Evolutionary conservation across 2,113 vertebrate species (phyloP).

Genomic region (Eclectus roratus): DNA sequence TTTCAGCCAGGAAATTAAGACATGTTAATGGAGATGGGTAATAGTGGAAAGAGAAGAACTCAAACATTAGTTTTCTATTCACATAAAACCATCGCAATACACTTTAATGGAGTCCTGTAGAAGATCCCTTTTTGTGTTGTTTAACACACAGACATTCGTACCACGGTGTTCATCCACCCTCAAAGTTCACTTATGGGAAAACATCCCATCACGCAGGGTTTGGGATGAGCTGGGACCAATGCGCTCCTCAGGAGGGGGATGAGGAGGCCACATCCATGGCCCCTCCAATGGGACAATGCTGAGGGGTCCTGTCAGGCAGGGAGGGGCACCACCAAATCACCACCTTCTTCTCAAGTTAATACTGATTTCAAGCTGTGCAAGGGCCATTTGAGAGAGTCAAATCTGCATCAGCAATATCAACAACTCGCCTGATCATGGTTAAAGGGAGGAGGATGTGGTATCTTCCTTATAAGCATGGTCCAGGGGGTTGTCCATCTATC

Average conservation of each 20-base stretch:
- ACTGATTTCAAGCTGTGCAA: rapidly evolving
- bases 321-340: background rate
- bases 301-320: background rate
- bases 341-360: background rate
- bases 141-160: slow-evolving; percentile 30
- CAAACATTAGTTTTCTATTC: slow-evolving; percentile 62
- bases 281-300: rapidly evolving
- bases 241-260: background rate
- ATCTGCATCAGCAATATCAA: background rate
- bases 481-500: background rate
- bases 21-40: slow-evolving; percentile 68
- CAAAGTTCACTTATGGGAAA: background rate
- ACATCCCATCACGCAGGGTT: background rate
- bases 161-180: slow-evolving; percentile 57
- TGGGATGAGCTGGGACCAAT: background rate
- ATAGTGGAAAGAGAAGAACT: slow-evolving; percentile 52
- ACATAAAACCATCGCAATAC: background rate
- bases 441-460: rapidly evolving
- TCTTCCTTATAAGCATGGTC: background rate
- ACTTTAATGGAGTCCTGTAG: background rate
- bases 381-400: background rate
- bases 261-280: background rate
- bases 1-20: slow-evolving; percentile 77
- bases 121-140: slow-evolving; percentile 67
- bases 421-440: rapidly evolving